Conservation (phyloP, 2,113 vertebrate genomes). For the Brachypteracias leptosomus region DNA sequence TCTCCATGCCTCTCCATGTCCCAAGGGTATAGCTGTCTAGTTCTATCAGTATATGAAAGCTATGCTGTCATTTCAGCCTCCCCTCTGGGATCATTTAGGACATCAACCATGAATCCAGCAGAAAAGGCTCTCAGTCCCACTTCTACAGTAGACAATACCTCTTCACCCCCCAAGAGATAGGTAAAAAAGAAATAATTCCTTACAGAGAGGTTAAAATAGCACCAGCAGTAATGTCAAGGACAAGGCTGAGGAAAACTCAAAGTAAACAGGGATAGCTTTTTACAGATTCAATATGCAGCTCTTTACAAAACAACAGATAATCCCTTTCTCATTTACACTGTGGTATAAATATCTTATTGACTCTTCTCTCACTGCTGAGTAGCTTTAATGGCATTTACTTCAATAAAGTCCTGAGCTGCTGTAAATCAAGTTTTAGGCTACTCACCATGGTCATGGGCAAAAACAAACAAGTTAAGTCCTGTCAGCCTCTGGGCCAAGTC, state of each 20-base stretch:
- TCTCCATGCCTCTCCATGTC: background rate
- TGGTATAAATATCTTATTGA: slow-evolving; percentile 14
- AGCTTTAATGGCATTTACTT: slow-evolving; percentile 1
- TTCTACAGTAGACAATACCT: background rate
- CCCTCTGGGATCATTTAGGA: background rate
- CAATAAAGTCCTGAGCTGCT: background rate
- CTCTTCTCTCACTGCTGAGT: background rate
- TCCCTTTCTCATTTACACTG: background rate
- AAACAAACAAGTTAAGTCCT: slow-evolving; percentile 84
- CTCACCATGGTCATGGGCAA: slow-evolving; percentile 95
- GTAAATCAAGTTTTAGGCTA: slow-evolving; percentile 28
- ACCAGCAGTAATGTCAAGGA: background rate
- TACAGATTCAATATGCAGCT: background rate
- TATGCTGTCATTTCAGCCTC: background rate
- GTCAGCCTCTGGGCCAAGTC: slow-evolving; percentile 86
- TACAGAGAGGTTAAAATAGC: background rate
- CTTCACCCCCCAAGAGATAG: background rate
- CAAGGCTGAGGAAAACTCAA: background rate
- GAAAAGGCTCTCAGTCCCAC: background rate
- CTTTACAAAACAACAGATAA: background rate
- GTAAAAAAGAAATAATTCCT: background rate
- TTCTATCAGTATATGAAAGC: background rate
- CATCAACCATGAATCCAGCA: background rate
- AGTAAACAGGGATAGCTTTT: background rate
- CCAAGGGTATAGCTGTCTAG: background rate